Evolutionary conservation across 2,888 invertebrate species (phyloP).

Genomic region (Galerucella pusilla): DNA sequence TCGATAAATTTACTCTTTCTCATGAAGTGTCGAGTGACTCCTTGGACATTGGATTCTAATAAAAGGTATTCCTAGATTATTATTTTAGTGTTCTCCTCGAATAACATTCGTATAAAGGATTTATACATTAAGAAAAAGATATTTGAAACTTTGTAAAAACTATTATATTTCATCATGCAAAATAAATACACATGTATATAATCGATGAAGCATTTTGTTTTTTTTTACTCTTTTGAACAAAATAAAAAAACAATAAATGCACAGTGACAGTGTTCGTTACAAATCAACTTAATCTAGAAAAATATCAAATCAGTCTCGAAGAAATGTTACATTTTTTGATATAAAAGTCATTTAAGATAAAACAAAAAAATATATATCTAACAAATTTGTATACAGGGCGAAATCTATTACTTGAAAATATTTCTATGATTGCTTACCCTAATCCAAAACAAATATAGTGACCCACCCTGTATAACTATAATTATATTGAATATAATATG

Average conservation of each 20-base stretch:
- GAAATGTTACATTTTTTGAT: background rate
- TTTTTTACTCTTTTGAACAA: conserved; percentile 10
- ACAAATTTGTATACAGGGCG: background rate
- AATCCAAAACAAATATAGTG: background rate
- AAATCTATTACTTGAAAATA: background rate
- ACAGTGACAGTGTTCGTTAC: background rate
- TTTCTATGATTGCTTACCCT: background rate
- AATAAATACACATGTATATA: conserved; percentile 41
- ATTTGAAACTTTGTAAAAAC: conserved; percentile 41
- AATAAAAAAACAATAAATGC: conserved; percentile 9
- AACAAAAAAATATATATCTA: background rate
- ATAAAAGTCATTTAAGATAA: no score
- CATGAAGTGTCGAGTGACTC: no score
- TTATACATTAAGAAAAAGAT: conserved; percentile 14
- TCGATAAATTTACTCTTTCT: no score
- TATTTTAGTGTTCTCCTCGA: background rate
- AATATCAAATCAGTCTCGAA: conserved; percentile 5
- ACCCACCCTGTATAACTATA: background rate
- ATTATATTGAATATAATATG: background rate
- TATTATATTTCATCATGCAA: conserved; percentile 44
- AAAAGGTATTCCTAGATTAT: background rate
- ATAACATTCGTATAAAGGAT: background rate
- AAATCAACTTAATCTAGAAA: conserved; percentile 2
- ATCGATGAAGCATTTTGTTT: conserved; percentile 29
- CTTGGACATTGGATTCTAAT: no score